Evolutionary conservation across 2,888 invertebrate species (phyloP), one percentile per base, ranked within the genome.

Genomic region (Brachyopa scutellaris): DNA sequence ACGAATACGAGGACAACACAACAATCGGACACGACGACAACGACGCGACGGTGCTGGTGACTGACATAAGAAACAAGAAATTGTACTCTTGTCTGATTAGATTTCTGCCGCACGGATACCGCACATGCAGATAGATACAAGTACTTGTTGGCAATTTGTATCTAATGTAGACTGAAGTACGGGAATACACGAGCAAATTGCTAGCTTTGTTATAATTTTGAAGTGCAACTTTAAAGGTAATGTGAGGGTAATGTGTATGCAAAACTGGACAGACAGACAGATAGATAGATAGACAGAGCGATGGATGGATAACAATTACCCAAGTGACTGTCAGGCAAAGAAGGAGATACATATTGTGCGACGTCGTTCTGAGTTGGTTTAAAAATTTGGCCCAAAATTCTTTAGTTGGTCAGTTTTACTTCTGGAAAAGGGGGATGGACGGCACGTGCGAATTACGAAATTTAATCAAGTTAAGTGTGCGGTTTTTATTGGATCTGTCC

Each of bases 61-160:
- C 26, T 55, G 77, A 55, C 62, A 42, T 49, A 74, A 49, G 74
- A 80, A 49, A 80, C 79, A 80, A 62, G 67, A 57, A 67, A 69
- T 62, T 49, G 62, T 80, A 80, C 79, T 74, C 67, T 62, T 55
- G 62, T 61, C 72, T 79, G 79, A 80, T 80, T 80, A 80, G 69
- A 62, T 80, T 74, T 61, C 13, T 31, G 29, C 21, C n/a, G n/a
- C 8, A 8, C 19, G 66, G 38, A 51, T 51, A 59, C n/a, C n/a
- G n/a, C 23, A n/a, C 3, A 45, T 57, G 17, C 15, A 23, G n/a
- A n/a, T 31, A 3, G 26, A n/a, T n/a, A 6, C 3, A 8, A 4
- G 26, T 9, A 33, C 9, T 40, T 59, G 9, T 40, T 40, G 21
- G 17, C 11, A 31, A 64, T 53, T 42, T 42, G 45, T 36, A 21